Base-by-base conservation (phyloP, 2,113 vertebrate genomes). In the Gadus macrocephalus region DNA sequence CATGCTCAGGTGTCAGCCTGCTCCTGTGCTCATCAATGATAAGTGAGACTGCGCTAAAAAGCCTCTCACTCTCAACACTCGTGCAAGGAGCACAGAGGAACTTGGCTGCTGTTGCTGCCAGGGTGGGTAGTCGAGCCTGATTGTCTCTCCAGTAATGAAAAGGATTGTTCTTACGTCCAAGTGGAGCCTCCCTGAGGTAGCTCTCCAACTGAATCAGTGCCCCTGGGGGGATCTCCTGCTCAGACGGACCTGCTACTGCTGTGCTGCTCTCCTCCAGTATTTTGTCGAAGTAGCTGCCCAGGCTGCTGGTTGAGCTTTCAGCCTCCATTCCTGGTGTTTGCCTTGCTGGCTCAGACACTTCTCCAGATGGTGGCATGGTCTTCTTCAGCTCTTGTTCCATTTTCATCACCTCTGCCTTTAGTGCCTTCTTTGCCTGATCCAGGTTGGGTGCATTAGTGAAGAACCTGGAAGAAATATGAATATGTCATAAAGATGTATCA, bases 1-100 rank as follows among this genome's bases (percentile, higher is more conserved):
- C 60, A 16, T 6, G 69, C 15, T 72, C 25, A 77, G 66, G 20
- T 2, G 62, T 53, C 66, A 78, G 66, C 17, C 22, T 19, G 67
- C 66, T 77, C 65, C 66, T 64, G 49, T 65, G 64, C 66, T 77
- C 75, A 77, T 65, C 70, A 42, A 72, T 68, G 38, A 69, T 42
- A 20, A 27, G 63, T 62, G 69, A 71, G 17, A 68, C 69, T 63
- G 58, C 60, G 60, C 70, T 72, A 72, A 72, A 77, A 11, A 77
- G 69, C 62, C 74, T 66, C 68, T 76, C 69, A 19, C 74, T 76
- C 58, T 69, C 75, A 17, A 71, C 49, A 64, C 69, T 72, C 67
- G 69, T 72, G 64, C 65, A 64, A 20, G 62, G 58, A 27, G 62
- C 65, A 72, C 49, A 63, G 5, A 69, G 67, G 64, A 75, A 75